Evolutionary conservation across 2,888 invertebrate genomes (phyloP), one percentile per base, ranked within the genome.

Genomic region (Phengaris arion): DNA sequence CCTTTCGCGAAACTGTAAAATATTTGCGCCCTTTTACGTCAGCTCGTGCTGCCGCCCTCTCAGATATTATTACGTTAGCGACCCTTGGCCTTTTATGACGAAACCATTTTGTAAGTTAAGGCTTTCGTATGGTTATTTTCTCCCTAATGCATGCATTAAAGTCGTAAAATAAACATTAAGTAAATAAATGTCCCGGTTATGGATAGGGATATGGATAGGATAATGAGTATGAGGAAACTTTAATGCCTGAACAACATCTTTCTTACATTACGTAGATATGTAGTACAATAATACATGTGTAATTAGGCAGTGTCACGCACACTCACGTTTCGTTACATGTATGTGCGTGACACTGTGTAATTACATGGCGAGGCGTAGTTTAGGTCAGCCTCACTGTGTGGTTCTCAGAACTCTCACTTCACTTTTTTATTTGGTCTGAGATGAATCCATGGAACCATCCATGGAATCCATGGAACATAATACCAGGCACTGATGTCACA

Each of bases 1-100:
- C 35, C 35, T 64, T 64, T 45, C 35, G 35, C 35, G 64, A 45
- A 45, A 35, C 35, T 64, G 35, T 64, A 70, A 70, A 70, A 70
- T 70, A 51, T 70, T 70, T 70, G 51, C 15, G 51, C 22, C 51
- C 51, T 70, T 70, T 22, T 22, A 70, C 70, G 51, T 72, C 54
- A 54, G 51, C 54, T 1, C 72, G 52, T 35, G 72, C 72, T 72
- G 72, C 45, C 54, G 52, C 72, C 72, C 72, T 45, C 35, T 72
- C 72, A n/a, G 72, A 72, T 54, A 35, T 72, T 52, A 72, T 72
- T 22, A 72, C 72, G 54, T 72, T 72, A 72, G 22, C 35, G 51
- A 54, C 72, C 72, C 8, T 35, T 22, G 72, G 52, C 72, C 52
- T 35, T 69, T 69, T 69, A 72, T 72, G 72, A 13, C 72, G 45